Evolutionary conservation across 2,888 invertebrate genomes (phyloP), one percentile per base, ranked within the genome.

Genomic region (Mesodorylaimus sp.): DNA sequence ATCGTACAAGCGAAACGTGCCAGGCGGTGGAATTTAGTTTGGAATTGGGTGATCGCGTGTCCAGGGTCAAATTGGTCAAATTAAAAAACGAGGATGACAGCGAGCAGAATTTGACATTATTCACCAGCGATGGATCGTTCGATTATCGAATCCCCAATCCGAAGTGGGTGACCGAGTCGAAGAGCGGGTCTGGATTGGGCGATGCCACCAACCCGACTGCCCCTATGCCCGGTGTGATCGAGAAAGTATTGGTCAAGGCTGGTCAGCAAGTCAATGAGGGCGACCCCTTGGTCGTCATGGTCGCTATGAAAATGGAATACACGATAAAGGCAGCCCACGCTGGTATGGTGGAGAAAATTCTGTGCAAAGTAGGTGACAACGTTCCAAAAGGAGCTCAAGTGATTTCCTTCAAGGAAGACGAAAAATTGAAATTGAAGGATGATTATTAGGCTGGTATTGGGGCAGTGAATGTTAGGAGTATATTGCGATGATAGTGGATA

Each of bases 261-360:
- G 91, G 89, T 1, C 82, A 88, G 60, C 57, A 66, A 60, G 88
- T 97, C 2, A 77, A 79, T 55, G 77, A 78, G 65, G 93, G 91
- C 1, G 88, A 95, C 65, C 79, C 84, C 0, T 72, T 99, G 2
- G 79, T 93, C 53, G 82, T 93, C 42, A 80, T 97, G 64, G 88
- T 91, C 56, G 97, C 97, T 1, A 97, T 97, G 97, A 97, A 99
- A 74, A 99, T 99, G 97, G 97, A 97, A 76, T 83, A 93, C 67
- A 79, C 89, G 16, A 80, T 97, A 16, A 81, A 81, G 58, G 83
- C 91, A 2, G 79, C 81, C 1, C 73, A 77, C 42, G 78, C 81
- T 63, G 89, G 84, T 44, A 75, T 73, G 3, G 77, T 95, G 2
- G 76, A 80, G 44, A 75, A 77, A 2, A 70, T 93, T 28, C 66